Evolutionary conservation across 35 echinoderm and acorn worm genomes (phyloP).

Genomic region (Apostichopus californicus): DNA sequence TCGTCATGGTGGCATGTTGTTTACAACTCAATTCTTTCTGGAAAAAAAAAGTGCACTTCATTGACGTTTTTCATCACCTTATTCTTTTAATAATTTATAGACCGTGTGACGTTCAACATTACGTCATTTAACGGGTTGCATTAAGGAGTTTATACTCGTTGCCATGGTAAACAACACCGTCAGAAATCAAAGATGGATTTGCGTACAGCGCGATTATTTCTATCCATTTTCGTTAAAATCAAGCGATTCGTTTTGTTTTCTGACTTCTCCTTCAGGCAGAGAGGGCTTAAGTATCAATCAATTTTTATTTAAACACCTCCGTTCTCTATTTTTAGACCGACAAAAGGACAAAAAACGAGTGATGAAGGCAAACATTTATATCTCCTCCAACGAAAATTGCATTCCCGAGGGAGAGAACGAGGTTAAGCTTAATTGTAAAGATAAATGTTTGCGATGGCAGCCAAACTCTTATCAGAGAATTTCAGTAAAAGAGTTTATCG

Average conservation of each 20-base stretch:
- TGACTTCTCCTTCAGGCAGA: background rate
- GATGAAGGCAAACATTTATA: background rate
- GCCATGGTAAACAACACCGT: background rate
- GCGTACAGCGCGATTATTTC: background rate
- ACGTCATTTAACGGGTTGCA: background rate
- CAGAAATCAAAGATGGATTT: slow-evolving; percentile 4
- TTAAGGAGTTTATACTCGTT: background rate
- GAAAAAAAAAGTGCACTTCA: background rate
- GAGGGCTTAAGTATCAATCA: background rate
- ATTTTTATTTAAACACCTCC: background rate
- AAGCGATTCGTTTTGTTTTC: background rate
- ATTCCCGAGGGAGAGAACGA: background rate
- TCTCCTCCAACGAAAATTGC: background rate
- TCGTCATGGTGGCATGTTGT: background rate
- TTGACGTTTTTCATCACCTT: slow-evolving; percentile 4
- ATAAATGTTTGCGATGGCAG: background rate
- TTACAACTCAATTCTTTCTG: background rate
- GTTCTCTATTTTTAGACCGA: background rate
- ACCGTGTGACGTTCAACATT: background rate
- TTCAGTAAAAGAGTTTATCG: too few species aligned
- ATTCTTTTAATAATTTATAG: background rate
- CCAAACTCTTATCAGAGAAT: too few species aligned
- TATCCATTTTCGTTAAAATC: background rate
- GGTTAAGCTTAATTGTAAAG: background rate
- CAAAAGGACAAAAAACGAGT: background rate